Base-by-base conservation (phyloP, 2,797 vertebrate species). In the Decapterus maruadsi region DNA sequence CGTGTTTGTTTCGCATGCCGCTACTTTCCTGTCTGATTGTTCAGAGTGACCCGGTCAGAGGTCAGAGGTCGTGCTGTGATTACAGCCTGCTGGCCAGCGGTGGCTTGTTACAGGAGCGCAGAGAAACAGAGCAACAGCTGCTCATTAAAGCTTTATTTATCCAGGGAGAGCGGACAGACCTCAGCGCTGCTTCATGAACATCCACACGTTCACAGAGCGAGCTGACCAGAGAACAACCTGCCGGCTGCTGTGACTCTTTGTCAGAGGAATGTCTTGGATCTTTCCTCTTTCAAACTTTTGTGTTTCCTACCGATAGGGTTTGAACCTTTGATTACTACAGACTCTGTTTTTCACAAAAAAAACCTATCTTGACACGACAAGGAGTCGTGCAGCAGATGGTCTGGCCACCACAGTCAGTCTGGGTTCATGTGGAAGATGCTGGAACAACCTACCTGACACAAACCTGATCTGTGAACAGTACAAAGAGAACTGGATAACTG, bases 31-130 rank as follows among this genome's bases (percentile, higher is more conserved):
- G 70, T 68, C 63, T 65, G 84, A 68, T 48, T 67, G 8, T 14
- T 57, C 9, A 8, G 26, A 20, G 20, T 8, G 42, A 87, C 72
- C 48, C 16, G 13, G 68, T 45, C 70, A 19, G 64, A 67, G 82
- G 76, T 83, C 75, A 67, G 9, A 78, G 83, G 78, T 83, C 53
- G 29, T 0, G 45, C 59, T 63, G 67, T 45, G 71, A 78, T 58
- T 48, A 14, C 55, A 62, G 79, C 48, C 58, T 2, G 29, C 36
- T 8, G 26, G 70, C 74, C 73, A 77, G 29, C 65, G 26, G 78
- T 40, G 34, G 19, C 71, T 61, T 17, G 11, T 77, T 71, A 60
- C 58, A 50, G 78, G 53, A 68, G 77, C 51, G 8, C 0, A 13
- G 71, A 71, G 53, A 80, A 45, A 31, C 1, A 0, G 29, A 57